Evolutionary conservation across 2,113 vertebrate species (phyloP).

Genomic region (Elaphurus davidianus): DNA sequence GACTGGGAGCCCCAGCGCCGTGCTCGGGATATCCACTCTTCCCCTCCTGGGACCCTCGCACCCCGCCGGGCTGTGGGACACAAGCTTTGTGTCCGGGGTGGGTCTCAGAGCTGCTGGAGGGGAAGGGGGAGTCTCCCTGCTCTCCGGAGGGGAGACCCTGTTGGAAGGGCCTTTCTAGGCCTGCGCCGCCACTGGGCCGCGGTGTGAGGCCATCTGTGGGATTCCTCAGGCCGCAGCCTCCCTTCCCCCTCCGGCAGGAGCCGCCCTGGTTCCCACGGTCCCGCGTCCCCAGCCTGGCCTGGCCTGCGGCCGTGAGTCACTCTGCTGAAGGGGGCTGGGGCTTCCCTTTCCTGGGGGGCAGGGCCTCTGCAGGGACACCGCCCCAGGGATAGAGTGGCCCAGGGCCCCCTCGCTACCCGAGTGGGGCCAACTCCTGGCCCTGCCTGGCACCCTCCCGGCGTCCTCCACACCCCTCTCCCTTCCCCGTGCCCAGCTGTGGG

Average conservation of each 20-base stretch:
- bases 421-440: neutral
- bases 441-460: neutral
- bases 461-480: neutral
- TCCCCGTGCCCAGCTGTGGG: neutral
- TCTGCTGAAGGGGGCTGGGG: neutral
- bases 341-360: neutral
- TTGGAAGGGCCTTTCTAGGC: neutral
- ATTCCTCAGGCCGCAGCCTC: neutral
- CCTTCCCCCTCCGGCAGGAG: slow-evolving; percentile 31
- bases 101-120: neutral
- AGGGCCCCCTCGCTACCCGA: neutral
- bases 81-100: neutral
- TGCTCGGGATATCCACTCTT: neutral
- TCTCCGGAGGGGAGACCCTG: neutral
- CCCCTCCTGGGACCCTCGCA: neutral
- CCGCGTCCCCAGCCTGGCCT: neutral
- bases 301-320: slow-evolving; percentile 50
- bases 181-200: neutral
- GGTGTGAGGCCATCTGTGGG: neutral
- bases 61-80: neutral
- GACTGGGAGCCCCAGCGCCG: neutral
- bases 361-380: slow-evolving; percentile 16
- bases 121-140: neutral
- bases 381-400: neutral
- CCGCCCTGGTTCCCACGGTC: slow-evolving; percentile 55